Percentiles rank a stretch among this genome's conserved stretches.
Evolutionary conservation across 2,888 invertebrate species (phyloP).

Genomic region (Cremastobaeus sp.): DNA sequence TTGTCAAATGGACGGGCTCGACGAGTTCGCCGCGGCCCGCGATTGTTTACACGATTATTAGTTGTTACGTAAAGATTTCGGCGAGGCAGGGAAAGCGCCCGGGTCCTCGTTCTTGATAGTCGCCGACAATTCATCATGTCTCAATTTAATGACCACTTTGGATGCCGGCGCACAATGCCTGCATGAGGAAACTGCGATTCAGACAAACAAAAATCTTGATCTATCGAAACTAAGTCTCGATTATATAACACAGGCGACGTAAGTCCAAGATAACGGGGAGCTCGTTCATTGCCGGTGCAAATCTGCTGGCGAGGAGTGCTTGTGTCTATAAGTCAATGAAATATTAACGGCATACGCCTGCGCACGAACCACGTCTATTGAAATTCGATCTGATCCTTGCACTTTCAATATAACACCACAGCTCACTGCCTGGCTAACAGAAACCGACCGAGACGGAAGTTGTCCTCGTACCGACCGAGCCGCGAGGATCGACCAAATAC

Average conservation of each 20-base stretch:
- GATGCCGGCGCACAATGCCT: conserved; percentile 13
- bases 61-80: conserved; percentile 21
- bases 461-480: conserved; percentile 3
- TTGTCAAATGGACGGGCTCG: conserved; percentile 30
- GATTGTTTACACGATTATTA: conserved; percentile 42
- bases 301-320: conserved; percentile 35
- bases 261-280: conserved; percentile 41
- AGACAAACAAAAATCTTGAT: conserved; percentile 37
- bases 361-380: conserved; percentile 51
- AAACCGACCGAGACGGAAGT: neutral
- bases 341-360: conserved; percentile 55
- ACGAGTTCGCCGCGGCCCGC: neutral
- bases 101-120: conserved; percentile 13
- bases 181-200: conserved; percentile 16
- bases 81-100: neutral
- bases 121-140: conserved; percentile 24
- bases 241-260: conserved; percentile 52
- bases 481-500: conserved; percentile 22
- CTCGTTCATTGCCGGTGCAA: conserved; percentile 50
- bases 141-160: conserved; percentile 35
- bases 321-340: conserved; percentile 52
- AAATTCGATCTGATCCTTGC: conserved; percentile 60
- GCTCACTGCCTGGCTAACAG: conserved; percentile 34
- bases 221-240: conserved; percentile 44
- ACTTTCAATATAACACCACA: conserved; percentile 55